These are phyloP conservation scores for Pecten maximus DNA, from an alignment of 2,888 invertebrate genomes.

Conservation along the genomic window DNA sequence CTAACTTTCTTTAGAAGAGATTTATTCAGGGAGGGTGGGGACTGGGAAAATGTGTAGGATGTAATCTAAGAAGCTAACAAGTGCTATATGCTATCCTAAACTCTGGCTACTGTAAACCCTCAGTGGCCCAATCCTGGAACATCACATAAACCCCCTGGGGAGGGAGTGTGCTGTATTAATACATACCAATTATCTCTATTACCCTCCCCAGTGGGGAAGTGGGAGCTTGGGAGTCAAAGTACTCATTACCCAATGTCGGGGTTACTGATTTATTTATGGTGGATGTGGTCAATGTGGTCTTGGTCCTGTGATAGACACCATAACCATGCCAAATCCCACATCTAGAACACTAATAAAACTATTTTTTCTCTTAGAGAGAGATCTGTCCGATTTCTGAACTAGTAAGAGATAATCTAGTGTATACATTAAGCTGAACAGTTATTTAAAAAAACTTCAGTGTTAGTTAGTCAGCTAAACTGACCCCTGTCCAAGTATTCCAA, in stretches of 20 bases:
- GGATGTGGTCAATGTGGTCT: neutral
- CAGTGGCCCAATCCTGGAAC: neutral
- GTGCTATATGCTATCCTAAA: neutral
- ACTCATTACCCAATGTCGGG: neutral
- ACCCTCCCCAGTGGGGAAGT: neutral
- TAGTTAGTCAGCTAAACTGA: too few relatives aligned
- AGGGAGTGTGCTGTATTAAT: conserved; percentile 3
- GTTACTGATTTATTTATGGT: neutral
- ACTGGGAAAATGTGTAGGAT: neutral
- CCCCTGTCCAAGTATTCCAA: too few relatives aligned
- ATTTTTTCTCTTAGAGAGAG: too few relatives aligned
- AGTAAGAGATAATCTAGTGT: too few relatives aligned
- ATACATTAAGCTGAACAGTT: too few relatives aligned
- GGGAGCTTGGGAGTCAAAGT: neutral
- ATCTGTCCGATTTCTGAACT: too few relatives aligned
- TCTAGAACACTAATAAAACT: too few relatives aligned
- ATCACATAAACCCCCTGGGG: neutral
- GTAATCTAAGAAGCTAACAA: neutral
- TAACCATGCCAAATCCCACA: too few relatives aligned
- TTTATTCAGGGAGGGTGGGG: neutral
- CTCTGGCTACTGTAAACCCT: neutral
- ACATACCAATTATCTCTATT: conserved; percentile 26
- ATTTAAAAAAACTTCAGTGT: too few relatives aligned
- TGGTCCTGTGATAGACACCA: too few relatives aligned
- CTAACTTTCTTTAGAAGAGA: too few relatives aligned